phyloP scores from a whole-genome alignment of 2,797 vertebrate species.

The Tapera naevia region DNA sequence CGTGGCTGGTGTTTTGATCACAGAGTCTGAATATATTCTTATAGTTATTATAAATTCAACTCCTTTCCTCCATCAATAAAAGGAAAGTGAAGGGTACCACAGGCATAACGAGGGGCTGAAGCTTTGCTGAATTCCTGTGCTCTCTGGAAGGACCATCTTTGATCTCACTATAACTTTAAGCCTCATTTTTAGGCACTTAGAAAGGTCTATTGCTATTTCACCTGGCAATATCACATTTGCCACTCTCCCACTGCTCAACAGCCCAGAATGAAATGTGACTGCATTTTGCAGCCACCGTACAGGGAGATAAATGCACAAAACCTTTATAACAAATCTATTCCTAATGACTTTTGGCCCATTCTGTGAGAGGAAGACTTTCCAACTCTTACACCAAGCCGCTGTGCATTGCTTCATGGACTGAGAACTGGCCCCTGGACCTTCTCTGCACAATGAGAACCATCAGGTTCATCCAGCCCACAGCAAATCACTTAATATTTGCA shows the following conservation, averaged over 20 bases:
- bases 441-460: not conserved
- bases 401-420: too few species aligned
- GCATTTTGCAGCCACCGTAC: not conserved
- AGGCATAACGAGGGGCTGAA: accelerated
- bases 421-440: not conserved
- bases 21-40: not conserved
- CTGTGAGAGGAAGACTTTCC: not conserved
- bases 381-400: accelerated
- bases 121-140: not conserved
- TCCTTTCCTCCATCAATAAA: not conserved
- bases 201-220: not conserved
- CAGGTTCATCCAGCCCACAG: not conserved
- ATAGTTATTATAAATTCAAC: not conserved
- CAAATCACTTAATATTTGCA: not conserved
- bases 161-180: not conserved
- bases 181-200: not conserved
- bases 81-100: accelerated
- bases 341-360: not conserved
- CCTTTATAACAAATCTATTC: too few species aligned
- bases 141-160: not conserved
- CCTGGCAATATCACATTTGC: accelerated
- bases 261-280: not conserved
- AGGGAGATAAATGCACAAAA: not conserved
- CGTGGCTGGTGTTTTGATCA: accelerated
- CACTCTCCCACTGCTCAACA: accelerated